Conservation (phyloP, 2,888 invertebrate genomes). For the Punctoribates punctum region DNA sequence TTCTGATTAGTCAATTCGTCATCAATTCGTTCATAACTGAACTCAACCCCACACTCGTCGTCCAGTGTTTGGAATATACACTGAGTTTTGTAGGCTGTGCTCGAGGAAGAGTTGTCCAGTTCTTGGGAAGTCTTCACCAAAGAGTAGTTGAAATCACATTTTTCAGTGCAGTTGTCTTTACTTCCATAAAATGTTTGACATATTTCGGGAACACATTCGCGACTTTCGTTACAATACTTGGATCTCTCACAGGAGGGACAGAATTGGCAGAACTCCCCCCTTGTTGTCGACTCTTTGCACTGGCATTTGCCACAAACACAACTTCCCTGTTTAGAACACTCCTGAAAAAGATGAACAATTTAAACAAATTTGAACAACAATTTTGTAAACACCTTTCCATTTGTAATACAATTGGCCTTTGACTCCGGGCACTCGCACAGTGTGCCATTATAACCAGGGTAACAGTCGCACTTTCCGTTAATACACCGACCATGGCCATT, state of each 20-base stretch:
- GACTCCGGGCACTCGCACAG: slow-evolving; percentile 78
- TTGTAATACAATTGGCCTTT: slow-evolving; percentile 65
- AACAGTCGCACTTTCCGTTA: slow-evolving; percentile 62
- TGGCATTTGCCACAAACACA: slow-evolving; percentile 37
- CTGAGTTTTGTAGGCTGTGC: not conserved
- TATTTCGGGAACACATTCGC: slow-evolving; percentile 28
- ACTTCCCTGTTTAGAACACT: slow-evolving; percentile 21
- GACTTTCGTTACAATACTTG: slow-evolving; percentile 24
- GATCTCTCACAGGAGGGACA: slow-evolving; percentile 35
- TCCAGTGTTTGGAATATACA: not conserved
- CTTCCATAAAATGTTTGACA: not conserved
- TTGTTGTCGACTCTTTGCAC: not conserved
- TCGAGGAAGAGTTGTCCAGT: not conserved
- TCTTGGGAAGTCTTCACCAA: not conserved
- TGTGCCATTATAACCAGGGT: slow-evolving; percentile 70
- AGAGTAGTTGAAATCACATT: not conserved
- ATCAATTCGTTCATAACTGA: slow-evolving; percentile 55
- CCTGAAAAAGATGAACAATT: not conserved
- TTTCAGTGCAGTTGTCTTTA: slow-evolving; percentile 16
- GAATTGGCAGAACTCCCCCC: slow-evolving; percentile 28
- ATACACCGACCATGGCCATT: slow-evolving; percentile 55
- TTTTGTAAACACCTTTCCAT: not conserved
- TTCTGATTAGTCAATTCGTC: slow-evolving; percentile 58
- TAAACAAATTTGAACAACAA: not conserved
- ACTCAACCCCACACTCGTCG: slow-evolving; percentile 7